These are phyloP conservation scores for Conus ventricosus DNA, from an alignment of 1,140 invertebrate species.

Conservation along the genomic window DNA sequence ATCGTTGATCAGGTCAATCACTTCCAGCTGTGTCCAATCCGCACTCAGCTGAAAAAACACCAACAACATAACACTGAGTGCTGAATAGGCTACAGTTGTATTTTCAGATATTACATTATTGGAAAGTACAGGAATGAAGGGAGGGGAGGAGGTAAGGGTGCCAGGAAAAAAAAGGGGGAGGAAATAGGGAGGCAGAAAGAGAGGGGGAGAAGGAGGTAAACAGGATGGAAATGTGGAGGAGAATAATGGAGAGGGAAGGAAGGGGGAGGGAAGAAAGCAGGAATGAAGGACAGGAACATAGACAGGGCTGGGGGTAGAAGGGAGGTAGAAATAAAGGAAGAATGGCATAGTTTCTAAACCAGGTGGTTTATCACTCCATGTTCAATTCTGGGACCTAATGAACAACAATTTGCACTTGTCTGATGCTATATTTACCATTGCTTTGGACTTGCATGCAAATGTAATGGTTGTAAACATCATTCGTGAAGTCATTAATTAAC, in stretches of 20 bases:
- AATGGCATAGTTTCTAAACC: not conserved
- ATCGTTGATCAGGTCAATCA: conserved; percentile 95
- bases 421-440: no score
- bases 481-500: no score
- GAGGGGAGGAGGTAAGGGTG: no score
- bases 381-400: no score
- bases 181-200: not conserved
- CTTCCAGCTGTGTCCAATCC: conserved; percentile 97
- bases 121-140: no score
- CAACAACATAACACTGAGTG: no score
- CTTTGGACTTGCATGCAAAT: no score
- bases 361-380: no score
- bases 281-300: not conserved
- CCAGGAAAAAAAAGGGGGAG: not conserved
- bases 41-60: conserved; percentile 83
- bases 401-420: no score
- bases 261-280: not conserved
- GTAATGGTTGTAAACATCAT: no score
- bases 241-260: not conserved
- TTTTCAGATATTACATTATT: no score
- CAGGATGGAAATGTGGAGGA: conserved; percentile 56
- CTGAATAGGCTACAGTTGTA: no score
- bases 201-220: conserved; percentile 34
- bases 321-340: not conserved
- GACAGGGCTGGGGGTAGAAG: not conserved